phyloP scores from a whole-genome alignment of 2,888 invertebrate species.

The Diplolepis rosae region DNA sequence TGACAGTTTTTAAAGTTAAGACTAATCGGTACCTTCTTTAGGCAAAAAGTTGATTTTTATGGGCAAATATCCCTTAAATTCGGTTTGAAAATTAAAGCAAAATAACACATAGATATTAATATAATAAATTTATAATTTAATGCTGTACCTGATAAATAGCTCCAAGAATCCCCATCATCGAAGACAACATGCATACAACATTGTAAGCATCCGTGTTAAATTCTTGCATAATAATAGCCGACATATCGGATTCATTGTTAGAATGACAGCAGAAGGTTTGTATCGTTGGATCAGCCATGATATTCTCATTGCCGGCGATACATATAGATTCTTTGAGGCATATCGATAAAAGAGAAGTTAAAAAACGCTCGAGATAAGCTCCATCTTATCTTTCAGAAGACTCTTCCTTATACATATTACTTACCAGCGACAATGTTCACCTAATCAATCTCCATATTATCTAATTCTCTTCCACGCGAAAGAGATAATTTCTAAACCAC shows the following conservation, averaged over 20 bases:
- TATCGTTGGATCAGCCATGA: conserved; percentile 88
- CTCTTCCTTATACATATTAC: conserved; percentile 10
- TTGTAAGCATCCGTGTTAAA: conserved; percentile 86
- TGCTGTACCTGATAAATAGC: conserved; percentile 83
- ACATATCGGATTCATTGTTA: conserved; percentile 79
- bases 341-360: conserved; percentile 13
- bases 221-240: conserved; percentile 81
- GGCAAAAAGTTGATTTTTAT: too few species aligned
- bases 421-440: neutral
- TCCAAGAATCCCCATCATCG: conserved; percentile 83
- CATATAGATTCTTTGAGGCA: conserved; percentile 23
- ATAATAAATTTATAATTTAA: neutral
- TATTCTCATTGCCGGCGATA: conserved; percentile 32
- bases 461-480: neutral
- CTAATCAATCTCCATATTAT: neutral
- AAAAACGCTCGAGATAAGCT: conserved; percentile 20
- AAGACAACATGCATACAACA: conserved; percentile 83
- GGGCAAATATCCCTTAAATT: too few species aligned
- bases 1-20: neutral
- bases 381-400: conserved; percentile 9
- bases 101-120: too few species aligned
- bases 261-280: conserved; percentile 89
- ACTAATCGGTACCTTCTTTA: too few species aligned
- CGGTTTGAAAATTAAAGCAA: too few species aligned
- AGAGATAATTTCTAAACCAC: too few species aligned